These are phyloP conservation scores for Melopsittacus undulatus DNA, from an alignment of 2,797 vertebrate species.

Conservation along the genomic window DNA sequence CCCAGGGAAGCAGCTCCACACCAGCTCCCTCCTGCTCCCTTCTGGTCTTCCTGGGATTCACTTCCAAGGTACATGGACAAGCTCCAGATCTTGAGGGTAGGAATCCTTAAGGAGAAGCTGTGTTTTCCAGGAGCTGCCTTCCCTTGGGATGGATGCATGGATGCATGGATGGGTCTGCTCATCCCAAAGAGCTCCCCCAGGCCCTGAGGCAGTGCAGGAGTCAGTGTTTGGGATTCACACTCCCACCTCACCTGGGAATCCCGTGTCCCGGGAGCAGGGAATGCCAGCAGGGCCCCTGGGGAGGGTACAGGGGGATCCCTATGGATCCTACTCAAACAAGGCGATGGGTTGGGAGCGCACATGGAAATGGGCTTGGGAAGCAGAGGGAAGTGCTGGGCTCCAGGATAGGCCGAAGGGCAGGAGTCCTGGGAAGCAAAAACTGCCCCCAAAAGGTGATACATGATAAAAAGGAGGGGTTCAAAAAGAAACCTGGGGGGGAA, in stretches of 20 bases:
- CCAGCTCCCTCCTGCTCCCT: not conserved
- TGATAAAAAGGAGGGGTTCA: constrained; percentile 55
- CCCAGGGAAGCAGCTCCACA: not conserved
- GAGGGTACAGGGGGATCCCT: not conserved
- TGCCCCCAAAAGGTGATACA: constrained; percentile 25
- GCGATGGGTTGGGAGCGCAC: not conserved
- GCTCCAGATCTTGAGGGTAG: not conserved
- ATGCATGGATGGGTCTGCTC: fast-evolving
- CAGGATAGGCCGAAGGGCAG: not conserved
- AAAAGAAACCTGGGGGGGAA: not conserved
- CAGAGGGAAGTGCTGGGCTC: not conserved
- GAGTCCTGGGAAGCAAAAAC: constrained; percentile 52
- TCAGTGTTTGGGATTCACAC: not conserved
- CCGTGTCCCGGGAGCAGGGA: fast-evolving
- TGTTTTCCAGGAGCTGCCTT: not conserved
- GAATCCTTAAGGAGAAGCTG: not conserved
- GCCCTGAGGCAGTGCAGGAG: fast-evolving
- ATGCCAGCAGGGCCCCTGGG: not conserved
- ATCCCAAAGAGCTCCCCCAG: not conserved
- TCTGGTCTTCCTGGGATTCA: not conserved
- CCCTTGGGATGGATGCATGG: not conserved
- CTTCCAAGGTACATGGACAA: not conserved
- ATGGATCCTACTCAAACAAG: not conserved
- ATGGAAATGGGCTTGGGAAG: constrained; percentile 61
- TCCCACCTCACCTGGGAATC: not conserved